Evolutionary conservation across 2,113 vertebrate species (phyloP), one percentile per base, ranked within the genome.

Genomic region (Microcebus murinus): DNA sequence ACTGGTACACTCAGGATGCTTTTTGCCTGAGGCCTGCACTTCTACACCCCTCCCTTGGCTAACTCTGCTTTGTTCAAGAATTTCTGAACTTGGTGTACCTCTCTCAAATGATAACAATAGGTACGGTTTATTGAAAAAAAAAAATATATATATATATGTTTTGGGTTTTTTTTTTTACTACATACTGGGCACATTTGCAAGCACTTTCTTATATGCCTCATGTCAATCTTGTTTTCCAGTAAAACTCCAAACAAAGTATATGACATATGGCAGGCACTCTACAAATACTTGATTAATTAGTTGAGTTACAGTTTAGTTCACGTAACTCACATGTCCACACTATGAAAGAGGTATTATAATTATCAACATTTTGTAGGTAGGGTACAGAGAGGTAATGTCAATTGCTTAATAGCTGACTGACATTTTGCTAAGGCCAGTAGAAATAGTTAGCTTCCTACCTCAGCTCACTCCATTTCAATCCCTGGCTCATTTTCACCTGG

Each of bases 51-150:
- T 67, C 25, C 36, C 61, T 83, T 29, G 45, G 34, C 59, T 92
- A 83, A 83, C 20, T 67, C 91, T 52, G 70, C 3, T 74, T 93
- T 92, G 39, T n/a, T 90, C 48, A 82, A 68, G 52, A 91, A 88
- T 95, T 91, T 84, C 61, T 93, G 50, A 82, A 91, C 48, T 63
- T 83, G 14, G 27, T 29, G 17, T 14, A 82, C 23, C 4, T 83
- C 61, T 63, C 57, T 83, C 39, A 87, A 45, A 45, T n/a, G 91
- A 59, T 9, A 88, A 45, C 3, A 45, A 91, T 1, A 10, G 5
- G 39, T 50, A 39, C 11, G 39, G 52, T 27, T 71, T 65, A 80
- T 5, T 76, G 45, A n/a, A n/a, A n/a, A n/a, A n/a, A n/a, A n/a
- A 94, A 48, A 48, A 48, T 36, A 36, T 36, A 36, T 36, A 36